Conservation (phyloP, 2,797 vertebrate species). For the Melanotaenia trifasciata region DNA sequence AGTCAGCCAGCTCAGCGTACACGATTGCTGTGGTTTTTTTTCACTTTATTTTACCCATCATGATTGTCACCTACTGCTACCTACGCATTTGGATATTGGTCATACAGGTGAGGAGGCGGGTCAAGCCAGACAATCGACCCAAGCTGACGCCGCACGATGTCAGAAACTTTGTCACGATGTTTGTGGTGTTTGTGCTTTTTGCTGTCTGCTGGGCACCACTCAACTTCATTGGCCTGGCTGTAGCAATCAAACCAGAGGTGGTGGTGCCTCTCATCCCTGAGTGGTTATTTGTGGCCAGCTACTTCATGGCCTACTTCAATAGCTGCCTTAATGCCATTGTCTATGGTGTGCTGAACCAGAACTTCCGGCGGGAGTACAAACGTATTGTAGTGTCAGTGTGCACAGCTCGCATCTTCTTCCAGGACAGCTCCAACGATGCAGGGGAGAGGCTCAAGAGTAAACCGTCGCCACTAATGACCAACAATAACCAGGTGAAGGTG, state of each 20-base stretch:
- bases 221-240: slow-evolving; percentile 95
- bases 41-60: slow-evolving; percentile 89
- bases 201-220: slow-evolving; percentile 98
- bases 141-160: slow-evolving; percentile 92
- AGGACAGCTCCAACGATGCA: slow-evolving; percentile 90
- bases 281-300: slow-evolving; percentile 96
- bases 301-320: slow-evolving; percentile 99
- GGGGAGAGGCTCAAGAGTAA: slow-evolving; percentile 91
- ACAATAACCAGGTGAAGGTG: slow-evolving; percentile 93
- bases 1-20: slow-evolving; percentile 91
- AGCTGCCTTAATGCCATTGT: slow-evolving; percentile 99
- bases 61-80: slow-evolving; percentile 90
- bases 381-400: slow-evolving; percentile 91
- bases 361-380: slow-evolving; percentile 96
- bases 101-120: slow-evolving; percentile 87
- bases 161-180: slow-evolving; percentile 97
- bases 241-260: slow-evolving; percentile 88
- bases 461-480: slow-evolving; percentile 90
- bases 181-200: slow-evolving; percentile 96
- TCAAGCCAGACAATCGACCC: slow-evolving; percentile 90
- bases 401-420: slow-evolving; percentile 89
- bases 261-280: slow-evolving; percentile 91
- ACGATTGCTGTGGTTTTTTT: slow-evolving; percentile 96
- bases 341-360: slow-evolving; percentile 96
- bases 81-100: slow-evolving; percentile 89